Conservation (phyloP, 1,140 invertebrate genomes). For the Bactericera cockerelli region DNA sequence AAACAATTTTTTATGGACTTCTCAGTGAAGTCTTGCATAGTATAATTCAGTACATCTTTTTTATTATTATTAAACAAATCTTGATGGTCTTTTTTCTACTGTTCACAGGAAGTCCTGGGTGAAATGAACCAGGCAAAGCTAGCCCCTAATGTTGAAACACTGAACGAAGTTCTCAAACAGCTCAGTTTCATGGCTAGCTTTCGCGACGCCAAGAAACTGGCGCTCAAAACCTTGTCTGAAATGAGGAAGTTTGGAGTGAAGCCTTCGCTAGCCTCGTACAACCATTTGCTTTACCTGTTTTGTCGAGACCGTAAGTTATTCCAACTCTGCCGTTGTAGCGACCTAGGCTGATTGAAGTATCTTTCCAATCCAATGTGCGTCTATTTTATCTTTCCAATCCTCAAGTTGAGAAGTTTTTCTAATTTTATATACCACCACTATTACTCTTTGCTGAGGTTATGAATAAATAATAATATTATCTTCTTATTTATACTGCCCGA, state of each 20-base stretch:
- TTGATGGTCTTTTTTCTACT: too few relatives aligned
- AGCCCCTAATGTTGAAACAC: conserved; percentile 51
- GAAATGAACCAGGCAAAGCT: conserved; percentile 41
- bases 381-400: not conserved
- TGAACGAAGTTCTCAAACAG: conserved; percentile 49
- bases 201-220: conserved; percentile 28
- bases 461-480: too few relatives aligned
- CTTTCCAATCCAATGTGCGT: too few relatives aligned
- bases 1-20: too few relatives aligned
- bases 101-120: conserved; percentile 34
- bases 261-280: conserved; percentile 56
- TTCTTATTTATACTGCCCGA: too few relatives aligned
- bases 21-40: too few relatives aligned
- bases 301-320: conserved; percentile 45
- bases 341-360: not conserved
- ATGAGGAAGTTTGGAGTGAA: conserved; percentile 52
- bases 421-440: too few relatives aligned
- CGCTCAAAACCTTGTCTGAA: conserved; percentile 40
- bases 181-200: conserved; percentile 33
- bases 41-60: too few relatives aligned
- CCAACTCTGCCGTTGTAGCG: not conserved
- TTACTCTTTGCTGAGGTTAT: too few relatives aligned
- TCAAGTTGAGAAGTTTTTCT: not conserved
- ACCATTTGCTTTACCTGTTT: conserved; percentile 49
- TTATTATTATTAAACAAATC: too few relatives aligned